Percentiles rank a stretch among this genome's conserved stretches.
These are phyloP conservation scores for Enteromius thamalakanensis DNA, from an alignment of 2,797 vertebrate species.

Conservation along the genomic window DNA sequence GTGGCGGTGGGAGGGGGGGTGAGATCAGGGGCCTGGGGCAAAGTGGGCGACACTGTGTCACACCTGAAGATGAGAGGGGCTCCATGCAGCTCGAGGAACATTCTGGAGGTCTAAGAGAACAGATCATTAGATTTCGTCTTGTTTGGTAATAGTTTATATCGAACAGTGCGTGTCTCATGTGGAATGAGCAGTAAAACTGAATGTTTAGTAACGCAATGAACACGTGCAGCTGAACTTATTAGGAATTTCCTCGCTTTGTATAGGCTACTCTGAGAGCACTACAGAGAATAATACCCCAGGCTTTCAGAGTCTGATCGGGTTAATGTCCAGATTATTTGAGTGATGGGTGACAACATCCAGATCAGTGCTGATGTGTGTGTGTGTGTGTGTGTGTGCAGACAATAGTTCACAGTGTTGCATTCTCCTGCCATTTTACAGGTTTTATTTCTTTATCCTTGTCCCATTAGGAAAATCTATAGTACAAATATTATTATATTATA, in stretches of 20 bases:
- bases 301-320: constrained; percentile 41
- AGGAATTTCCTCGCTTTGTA: not conserved
- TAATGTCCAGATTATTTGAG: constrained; percentile 51
- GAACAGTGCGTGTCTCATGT: not conserved
- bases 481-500: not conserved
- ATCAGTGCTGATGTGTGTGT: constrained; percentile 52
- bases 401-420: not conserved
- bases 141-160: not conserved
- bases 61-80: constrained; percentile 38
- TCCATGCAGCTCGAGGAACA: not conserved
- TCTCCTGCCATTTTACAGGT: not conserved
- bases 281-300: constrained; percentile 51
- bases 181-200: not conserved
- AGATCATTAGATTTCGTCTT: not conserved
- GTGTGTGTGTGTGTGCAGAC: constrained; percentile 5
- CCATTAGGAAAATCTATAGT: not conserved
- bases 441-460: not conserved
- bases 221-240: not conserved
- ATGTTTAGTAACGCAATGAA: not conserved
- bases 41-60: constrained; percentile 53
- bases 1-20: constrained; percentile 66
- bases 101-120: constrained; percentile 6
- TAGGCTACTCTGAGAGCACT: constrained; percentile 1
- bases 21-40: constrained; percentile 62
- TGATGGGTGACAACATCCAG: constrained; percentile 58